Base-by-base conservation (phyloP, 92 coral and sea anemone genomes). In the Epizoanthus stellaris region DNA sequence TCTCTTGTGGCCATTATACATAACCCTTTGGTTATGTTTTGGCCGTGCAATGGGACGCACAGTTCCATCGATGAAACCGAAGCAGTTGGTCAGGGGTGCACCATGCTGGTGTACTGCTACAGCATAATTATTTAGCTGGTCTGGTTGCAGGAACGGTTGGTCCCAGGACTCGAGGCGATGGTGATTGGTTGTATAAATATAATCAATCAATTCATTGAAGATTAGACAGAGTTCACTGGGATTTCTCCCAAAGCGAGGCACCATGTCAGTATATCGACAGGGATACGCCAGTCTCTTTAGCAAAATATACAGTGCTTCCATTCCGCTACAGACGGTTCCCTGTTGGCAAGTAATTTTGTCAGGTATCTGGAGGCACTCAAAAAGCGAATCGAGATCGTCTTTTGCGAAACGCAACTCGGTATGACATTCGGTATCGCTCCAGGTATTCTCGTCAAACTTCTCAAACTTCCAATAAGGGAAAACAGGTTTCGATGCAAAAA, bases 181-280 rank as follows among this genome's bases (percentile, higher is more conserved):
- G 40, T 75, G 87, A 43, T 84, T 79, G 70, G 7, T 58, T 13
- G 80, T 45, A 58, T 84, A 73, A 3, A 72, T 45, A 38, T 34
- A 62, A 52, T 84, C 71, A n/a, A 84, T 67, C 30, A 84, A 79
- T n/a, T 7, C 43, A 72, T 84, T 84, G 40, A 84, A 84, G 43
- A 84, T 84, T n/a, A 84, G 40, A 57, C 87, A 84, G 17, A 83
- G 80, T 73, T 84, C 87, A 20, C 76, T 82, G 3, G 86, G 86
- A 64, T 67, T 70, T 82, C 86, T 69, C 6, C 80, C 79, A 56
- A 69, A 73, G 80, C 87, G 73, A 1, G 87, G 80, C 73, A 58
- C 81, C 81, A 84, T 84, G 34, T 84, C 87, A 8, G 87, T 84
- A 57, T 84, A 73, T 25, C 80, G 81, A 62, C 87, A 84, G 7